phyloP scores from a whole-genome alignment of 2,888 invertebrate species.

The Poecilobothrus nobilitatus region DNA sequence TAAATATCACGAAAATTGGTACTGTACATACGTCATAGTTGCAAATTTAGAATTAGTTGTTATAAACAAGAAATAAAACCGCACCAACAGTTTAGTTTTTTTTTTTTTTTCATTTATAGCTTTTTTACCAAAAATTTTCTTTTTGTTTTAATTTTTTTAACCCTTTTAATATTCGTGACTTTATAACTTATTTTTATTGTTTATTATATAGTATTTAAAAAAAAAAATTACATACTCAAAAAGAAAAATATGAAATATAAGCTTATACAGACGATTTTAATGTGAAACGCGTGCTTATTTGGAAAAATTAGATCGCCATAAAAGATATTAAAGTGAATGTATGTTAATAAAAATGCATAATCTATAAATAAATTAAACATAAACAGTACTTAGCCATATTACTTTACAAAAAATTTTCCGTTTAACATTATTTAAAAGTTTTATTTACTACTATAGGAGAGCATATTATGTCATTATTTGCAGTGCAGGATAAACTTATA shows the following conservation, averaged over 20 bases:
- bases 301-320: not conserved
- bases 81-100: not conserved
- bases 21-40: constrained; percentile 16
- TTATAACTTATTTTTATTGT: not conserved
- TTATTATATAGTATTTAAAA: not conserved
- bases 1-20: constrained; percentile 7
- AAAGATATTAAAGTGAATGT: not conserved
- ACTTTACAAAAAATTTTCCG: no score
- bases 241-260: not conserved
- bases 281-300: not conserved
- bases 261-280: not conserved
- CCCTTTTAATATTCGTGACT: not conserved
- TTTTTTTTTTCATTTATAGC: not conserved
- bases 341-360: not conserved
- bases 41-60: constrained; percentile 12
- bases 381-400: no score
- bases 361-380: not conserved
- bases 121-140: not conserved
- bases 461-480: no score
- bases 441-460: no score
- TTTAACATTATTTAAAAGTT: no score
- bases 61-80: not conserved
- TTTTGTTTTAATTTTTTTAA: not conserved
- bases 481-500: no score
- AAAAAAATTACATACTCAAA: no score